Percentiles rank a stretch among this genome's conserved stretches.
These are phyloP conservation scores for Neoscelio sp. DNA, from an alignment of 2,888 invertebrate genomes.

Conservation along the genomic window DNA sequence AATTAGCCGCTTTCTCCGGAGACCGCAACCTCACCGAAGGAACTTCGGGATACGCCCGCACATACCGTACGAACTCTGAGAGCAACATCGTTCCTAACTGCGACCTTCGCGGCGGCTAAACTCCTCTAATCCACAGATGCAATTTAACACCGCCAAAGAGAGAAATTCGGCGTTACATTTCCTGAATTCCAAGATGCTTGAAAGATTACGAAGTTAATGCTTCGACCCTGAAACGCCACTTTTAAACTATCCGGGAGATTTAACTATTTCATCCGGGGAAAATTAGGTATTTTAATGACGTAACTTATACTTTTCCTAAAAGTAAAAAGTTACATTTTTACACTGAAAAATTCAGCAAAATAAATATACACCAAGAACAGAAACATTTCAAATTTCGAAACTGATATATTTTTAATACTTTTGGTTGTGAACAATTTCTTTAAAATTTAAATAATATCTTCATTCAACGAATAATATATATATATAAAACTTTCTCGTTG, in stretches of 20 bases:
- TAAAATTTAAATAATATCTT: too few species aligned
- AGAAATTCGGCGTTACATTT: slow-evolving; percentile 34
- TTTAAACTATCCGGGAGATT: not conserved
- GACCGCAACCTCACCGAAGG: slow-evolving; percentile 57
- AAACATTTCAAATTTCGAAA: too few species aligned
- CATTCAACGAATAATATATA: too few species aligned
- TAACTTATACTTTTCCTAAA: too few species aligned
- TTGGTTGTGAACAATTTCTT: too few species aligned
- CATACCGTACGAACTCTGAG: slow-evolving; percentile 46
- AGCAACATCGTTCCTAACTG: slow-evolving; percentile 57
- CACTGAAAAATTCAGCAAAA: too few species aligned
- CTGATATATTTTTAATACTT: too few species aligned
- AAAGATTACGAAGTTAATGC: slow-evolving; percentile 42
- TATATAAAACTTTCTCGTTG: too few species aligned
- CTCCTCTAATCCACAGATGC: slow-evolving; percentile 62
- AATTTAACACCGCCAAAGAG: slow-evolving; percentile 60
- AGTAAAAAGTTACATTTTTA: too few species aligned
- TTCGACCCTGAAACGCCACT: not conserved
- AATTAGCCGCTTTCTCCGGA: slow-evolving; percentile 62
- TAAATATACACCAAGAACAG: too few species aligned
- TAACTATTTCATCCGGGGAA: slow-evolving; percentile 2
- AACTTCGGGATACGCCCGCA: slow-evolving; percentile 56
- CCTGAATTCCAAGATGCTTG: slow-evolving; percentile 49
- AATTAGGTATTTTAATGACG: too few species aligned
- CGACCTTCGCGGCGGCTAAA: slow-evolving; percentile 57